These are phyloP conservation scores for Taeniopygia guttata DNA, from an alignment of 2,797 vertebrate genomes.

Conservation along the genomic window DNA sequence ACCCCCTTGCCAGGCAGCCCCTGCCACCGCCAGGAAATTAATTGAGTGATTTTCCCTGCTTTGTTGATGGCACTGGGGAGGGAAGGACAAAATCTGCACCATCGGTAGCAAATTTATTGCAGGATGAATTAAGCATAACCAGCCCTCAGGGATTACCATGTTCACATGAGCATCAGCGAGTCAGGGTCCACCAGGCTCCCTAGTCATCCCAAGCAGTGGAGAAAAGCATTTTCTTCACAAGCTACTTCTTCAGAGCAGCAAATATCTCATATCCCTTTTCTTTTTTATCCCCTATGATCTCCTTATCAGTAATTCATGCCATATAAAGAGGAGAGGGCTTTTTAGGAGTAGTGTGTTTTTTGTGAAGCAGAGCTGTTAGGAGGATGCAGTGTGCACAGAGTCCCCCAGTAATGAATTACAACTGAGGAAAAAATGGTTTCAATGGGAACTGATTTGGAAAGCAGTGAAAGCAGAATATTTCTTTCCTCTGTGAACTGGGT, in stretches of 20 bases:
- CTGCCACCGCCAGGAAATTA: not conserved
- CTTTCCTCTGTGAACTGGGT: conserved; percentile 1
- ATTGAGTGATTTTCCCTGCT: conserved; percentile 20
- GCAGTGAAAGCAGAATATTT: not conserved
- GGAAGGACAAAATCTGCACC: conserved; percentile 54
- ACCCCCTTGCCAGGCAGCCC: conserved; percentile 18
- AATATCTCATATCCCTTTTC: not conserved
- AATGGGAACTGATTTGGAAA: conserved; percentile 14
- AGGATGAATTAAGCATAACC: not conserved
- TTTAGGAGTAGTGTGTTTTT: not conserved
- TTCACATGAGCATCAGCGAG: conserved; percentile 6
- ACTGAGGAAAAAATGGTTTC: conserved; percentile 4
- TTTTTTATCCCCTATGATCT: not conserved
- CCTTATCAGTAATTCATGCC: not conserved
- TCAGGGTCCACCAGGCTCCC: conserved; percentile 66
- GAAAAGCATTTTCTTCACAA: not conserved
- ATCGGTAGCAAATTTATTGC: conserved; percentile 48
- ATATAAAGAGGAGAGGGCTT: not conserved
- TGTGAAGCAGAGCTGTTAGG: not conserved
- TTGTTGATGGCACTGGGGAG: not conserved
- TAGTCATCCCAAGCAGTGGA: conserved; percentile 12
- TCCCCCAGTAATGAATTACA: not conserved
- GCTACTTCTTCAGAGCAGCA: not conserved
- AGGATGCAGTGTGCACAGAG: fast-evolving
- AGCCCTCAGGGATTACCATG: conserved; percentile 27